Conservation (phyloP, 2,888 invertebrate genomes). For the Thysanoteuthis rhombus region DNA sequence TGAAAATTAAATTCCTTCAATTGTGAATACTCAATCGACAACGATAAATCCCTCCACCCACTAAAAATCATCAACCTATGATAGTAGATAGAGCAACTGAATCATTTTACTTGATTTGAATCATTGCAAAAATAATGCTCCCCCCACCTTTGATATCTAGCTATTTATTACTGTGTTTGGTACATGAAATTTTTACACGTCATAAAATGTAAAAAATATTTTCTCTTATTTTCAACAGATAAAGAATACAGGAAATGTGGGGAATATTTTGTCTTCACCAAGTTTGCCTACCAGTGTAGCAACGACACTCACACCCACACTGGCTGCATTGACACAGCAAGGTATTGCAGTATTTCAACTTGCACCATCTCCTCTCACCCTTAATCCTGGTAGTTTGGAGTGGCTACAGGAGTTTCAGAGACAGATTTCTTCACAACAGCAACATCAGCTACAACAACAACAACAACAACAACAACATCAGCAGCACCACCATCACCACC, state of each 20-base stretch:
- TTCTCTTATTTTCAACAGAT: background rate
- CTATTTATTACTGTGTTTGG: background rate
- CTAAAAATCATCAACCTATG: too few species aligned
- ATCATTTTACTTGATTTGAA: too few species aligned
- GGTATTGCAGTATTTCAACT: slow-evolving; percentile 49
- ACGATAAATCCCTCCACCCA: too few species aligned
- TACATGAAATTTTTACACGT: background rate
- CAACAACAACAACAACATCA: slow-evolving; percentile 14
- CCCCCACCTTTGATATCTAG: too few species aligned
- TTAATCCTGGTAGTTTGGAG: slow-evolving; percentile 40
- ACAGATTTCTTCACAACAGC: slow-evolving; percentile 32
- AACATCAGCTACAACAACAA: slow-evolving; percentile 33
- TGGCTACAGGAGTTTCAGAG: slow-evolving; percentile 43
- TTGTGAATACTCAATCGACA: too few species aligned
- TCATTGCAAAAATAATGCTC: too few species aligned
- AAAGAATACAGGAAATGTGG: slow-evolving; percentile 13
- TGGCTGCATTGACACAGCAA: slow-evolving; percentile 71
- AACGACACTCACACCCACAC: slow-evolving; percentile 73
- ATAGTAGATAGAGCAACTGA: too few species aligned
- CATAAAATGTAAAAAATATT: background rate
- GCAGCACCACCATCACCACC: slow-evolving; percentile 42
- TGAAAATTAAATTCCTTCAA: too few species aligned
- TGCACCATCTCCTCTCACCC: slow-evolving; percentile 41
- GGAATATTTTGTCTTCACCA: slow-evolving; percentile 48
- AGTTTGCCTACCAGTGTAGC: slow-evolving; percentile 74